phyloP scores from a whole-genome alignment of 1,140 invertebrate species.

The Gonioctena quinquepunctata region DNA sequence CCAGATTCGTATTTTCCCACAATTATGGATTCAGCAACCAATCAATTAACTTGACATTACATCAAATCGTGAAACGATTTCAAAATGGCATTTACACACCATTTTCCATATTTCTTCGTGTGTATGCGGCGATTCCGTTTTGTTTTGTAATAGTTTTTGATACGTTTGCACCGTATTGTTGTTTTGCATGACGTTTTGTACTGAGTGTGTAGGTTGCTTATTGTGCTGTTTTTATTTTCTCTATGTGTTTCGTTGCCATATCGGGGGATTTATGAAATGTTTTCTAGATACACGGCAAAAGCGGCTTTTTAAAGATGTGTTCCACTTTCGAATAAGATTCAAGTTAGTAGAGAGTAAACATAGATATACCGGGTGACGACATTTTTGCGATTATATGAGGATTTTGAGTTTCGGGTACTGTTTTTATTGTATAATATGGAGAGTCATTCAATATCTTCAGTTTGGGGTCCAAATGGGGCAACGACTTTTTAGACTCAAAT shows the following conservation, averaged over 20 bases:
- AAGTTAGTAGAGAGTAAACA: too few relatives aligned
- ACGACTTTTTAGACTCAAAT: too few relatives aligned
- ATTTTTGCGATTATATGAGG: too few relatives aligned
- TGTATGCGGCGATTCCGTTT: slow-evolving; percentile 7
- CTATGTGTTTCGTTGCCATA: neutral
- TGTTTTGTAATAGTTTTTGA: slow-evolving; percentile 11
- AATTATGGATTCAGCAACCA: neutral
- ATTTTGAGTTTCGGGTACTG: too few relatives aligned
- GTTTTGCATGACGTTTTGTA: slow-evolving; percentile 5
- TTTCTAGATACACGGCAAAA: neutral
- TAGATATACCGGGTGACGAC: too few relatives aligned
- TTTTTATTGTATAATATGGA: too few relatives aligned
- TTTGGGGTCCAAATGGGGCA: too few relatives aligned
- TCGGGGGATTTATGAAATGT: neutral
- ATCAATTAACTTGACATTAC: neutral
- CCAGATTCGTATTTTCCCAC: neutral
- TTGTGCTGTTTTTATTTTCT: neutral
- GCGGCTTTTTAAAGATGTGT: too few relatives aligned
- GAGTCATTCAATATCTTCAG: too few relatives aligned
- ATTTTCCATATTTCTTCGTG: neutral
- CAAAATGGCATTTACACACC: neutral
- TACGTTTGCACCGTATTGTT: neutral
- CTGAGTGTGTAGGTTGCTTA: slow-evolving; percentile 8
- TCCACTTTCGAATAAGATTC: neutral
- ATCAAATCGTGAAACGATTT: neutral